phyloP scores from a whole-genome alignment of 2,113 vertebrate genomes.

The Chrysemys picta region DNA sequence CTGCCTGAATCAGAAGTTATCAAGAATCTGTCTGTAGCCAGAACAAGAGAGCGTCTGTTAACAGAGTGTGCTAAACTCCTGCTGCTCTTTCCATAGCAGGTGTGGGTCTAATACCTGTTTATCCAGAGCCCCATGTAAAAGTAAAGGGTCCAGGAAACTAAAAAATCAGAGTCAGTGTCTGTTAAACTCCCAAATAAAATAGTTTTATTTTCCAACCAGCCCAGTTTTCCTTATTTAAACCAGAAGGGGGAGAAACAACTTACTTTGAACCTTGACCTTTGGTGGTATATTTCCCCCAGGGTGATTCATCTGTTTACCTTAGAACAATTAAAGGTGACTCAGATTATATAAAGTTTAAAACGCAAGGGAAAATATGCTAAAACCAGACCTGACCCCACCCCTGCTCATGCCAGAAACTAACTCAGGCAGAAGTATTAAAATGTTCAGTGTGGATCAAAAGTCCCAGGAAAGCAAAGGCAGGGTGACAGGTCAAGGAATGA shows the following conservation, averaged over 20 bases:
- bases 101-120: constrained; percentile 79
- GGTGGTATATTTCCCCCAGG: constrained; percentile 72
- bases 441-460: constrained; percentile 31
- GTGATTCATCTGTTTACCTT: constrained; percentile 83
- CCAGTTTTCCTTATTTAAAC: constrained; percentile 74
- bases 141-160: constrained; percentile 75
- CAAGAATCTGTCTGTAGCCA: constrained; percentile 63
- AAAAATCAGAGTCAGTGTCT: constrained; percentile 83
- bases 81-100: constrained; percentile 78
- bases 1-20: constrained; percentile 56
- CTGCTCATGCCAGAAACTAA: constrained; percentile 60
- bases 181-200: constrained; percentile 81
- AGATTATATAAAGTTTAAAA: constrained; percentile 79
- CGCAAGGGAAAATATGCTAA: constrained; percentile 79
- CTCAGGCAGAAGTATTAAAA: constrained; percentile 52
- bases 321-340: constrained; percentile 85
- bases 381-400: constrained; percentile 67
- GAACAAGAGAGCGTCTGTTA: constrained; percentile 77
- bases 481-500: neutral
- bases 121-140: constrained; percentile 71
- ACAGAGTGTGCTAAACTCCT: constrained; percentile 57
- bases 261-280: constrained; percentile 75
- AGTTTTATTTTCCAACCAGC: constrained; percentile 77
- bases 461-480: neutral
- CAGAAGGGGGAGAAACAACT: constrained; percentile 59